Conservation (phyloP, 2,113 vertebrate genomes). For the Rana temporaria region DNA sequence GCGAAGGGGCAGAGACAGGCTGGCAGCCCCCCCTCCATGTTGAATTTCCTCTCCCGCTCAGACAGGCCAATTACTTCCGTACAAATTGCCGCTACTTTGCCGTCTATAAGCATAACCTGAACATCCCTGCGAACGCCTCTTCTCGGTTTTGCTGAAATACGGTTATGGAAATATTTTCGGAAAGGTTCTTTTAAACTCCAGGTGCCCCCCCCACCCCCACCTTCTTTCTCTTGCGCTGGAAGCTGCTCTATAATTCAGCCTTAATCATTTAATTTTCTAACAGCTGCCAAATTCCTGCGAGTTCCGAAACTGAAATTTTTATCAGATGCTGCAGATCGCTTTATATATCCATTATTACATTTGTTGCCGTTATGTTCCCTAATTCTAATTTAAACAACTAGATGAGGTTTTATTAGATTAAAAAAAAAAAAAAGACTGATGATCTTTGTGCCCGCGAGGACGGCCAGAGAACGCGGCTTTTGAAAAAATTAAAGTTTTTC, state of each 20-base stretch:
- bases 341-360: conserved; percentile 6
- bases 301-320: neutral
- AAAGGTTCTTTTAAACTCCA: conserved; percentile 11
- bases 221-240: neutral
- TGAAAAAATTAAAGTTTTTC: too few relatives aligned
- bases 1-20: neutral
- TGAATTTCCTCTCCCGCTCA: neutral
- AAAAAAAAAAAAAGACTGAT: too few relatives aligned
- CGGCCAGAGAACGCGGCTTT: too few relatives aligned
- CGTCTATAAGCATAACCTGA: neutral
- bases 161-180: conserved; percentile 5
- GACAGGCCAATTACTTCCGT: conserved; percentile 28
- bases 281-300: neutral
- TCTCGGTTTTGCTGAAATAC: neutral
- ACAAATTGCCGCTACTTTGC: conserved; percentile 4
- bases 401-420: neutral
- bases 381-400: conserved; percentile 13
- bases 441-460: too few relatives aligned
- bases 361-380: neutral
- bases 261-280: conserved; percentile 27
- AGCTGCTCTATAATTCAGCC: conserved; percentile 23
- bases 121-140: neutral
- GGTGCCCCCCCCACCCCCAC: neutral
- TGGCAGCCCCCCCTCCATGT: neutral
- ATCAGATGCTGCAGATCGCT: neutral